Evolutionary conservation across 2,113 vertebrate genomes (phyloP).

Genomic region (Bungarus multicinctus): DNA sequence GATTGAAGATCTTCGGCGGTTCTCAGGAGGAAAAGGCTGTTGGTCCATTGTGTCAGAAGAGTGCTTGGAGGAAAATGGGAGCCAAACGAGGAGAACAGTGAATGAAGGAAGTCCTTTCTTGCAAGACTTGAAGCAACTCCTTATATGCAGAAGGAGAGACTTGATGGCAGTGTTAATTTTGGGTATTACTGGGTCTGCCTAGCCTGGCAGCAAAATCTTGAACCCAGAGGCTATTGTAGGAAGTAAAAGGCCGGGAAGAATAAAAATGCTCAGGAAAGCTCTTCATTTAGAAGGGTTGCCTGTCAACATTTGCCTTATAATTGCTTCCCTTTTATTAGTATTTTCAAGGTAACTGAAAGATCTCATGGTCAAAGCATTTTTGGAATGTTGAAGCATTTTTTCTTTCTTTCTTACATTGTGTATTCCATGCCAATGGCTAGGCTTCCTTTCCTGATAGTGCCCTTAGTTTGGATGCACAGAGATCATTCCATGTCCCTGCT

Average conservation of each 20-base stretch:
- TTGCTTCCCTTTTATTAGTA: neutral
- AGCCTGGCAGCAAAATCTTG: slow-evolving; percentile 45
- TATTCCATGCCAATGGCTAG: neutral
- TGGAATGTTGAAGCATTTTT: neutral
- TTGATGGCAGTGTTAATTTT: slow-evolving; percentile 29
- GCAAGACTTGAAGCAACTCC: neutral
- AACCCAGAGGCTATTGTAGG: neutral
- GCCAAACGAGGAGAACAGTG: neutral
- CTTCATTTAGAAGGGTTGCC: neutral
- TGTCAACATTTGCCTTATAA: neutral
- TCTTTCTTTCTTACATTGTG: neutral
- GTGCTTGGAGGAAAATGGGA: neutral
- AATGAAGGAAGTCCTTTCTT: neutral
- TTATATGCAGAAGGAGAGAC: slow-evolving; percentile 46
- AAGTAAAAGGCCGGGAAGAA: neutral
- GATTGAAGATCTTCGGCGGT: neutral
- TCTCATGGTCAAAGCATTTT: neutral
- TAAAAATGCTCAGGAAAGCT: neutral
- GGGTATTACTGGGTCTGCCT: slow-evolving; percentile 38
- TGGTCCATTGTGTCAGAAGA: slow-evolving; percentile 42
- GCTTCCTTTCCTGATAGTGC: neutral
- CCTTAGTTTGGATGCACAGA: neutral
- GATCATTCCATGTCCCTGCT: neutral
- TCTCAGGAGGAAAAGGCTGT: slow-evolving; percentile 3
- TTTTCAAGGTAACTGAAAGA: neutral